Evolutionary conservation across 2,888 invertebrate genomes (phyloP).

Genomic region (Ochlodes sylvanus): DNA sequence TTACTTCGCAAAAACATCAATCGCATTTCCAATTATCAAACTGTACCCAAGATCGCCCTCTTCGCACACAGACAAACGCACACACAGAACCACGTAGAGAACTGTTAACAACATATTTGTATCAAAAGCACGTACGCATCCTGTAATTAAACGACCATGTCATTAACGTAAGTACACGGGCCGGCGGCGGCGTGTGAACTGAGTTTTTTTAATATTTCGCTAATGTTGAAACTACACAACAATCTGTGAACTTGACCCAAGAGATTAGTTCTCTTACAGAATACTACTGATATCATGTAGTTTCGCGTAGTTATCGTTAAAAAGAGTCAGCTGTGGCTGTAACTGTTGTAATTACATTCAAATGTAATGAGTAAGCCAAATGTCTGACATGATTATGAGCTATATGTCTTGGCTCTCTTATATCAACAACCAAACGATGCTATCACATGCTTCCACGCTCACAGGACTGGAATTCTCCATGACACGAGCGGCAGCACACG

Average conservation of each 20-base stretch:
- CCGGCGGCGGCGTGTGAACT: constrained; percentile 61
- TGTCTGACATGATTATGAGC: too few relatives aligned
- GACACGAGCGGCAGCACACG: too few relatives aligned
- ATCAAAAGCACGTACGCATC: constrained; percentile 42
- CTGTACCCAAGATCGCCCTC: constrained; percentile 69
- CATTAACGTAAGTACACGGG: constrained; percentile 53
- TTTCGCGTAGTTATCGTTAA: constrained; percentile 35
- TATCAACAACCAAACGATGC: too few relatives aligned
- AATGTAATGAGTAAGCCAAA: too few relatives aligned
- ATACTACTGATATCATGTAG: constrained; percentile 34
- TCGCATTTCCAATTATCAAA: constrained; percentile 74
- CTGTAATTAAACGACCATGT: constrained; percentile 40
- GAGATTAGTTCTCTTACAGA: constrained; percentile 64
- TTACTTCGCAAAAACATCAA: constrained; percentile 80
- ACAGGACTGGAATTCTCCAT: too few relatives aligned
- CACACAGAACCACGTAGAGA: constrained; percentile 56
- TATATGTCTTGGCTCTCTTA: too few relatives aligned
- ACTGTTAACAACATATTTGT: constrained; percentile 54
- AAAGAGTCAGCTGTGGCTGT: constrained; percentile 3
- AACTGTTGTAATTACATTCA: too few relatives aligned
- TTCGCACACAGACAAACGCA: constrained; percentile 59
- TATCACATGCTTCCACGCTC: too few relatives aligned
- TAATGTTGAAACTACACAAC: constrained; percentile 61
- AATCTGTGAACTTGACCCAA: constrained; percentile 76
- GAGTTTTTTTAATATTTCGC: constrained; percentile 78